These are phyloP conservation scores for Brachionus rotundiformis DNA, from an alignment of 1,140 invertebrate genomes.

Conservation along the genomic window DNA sequence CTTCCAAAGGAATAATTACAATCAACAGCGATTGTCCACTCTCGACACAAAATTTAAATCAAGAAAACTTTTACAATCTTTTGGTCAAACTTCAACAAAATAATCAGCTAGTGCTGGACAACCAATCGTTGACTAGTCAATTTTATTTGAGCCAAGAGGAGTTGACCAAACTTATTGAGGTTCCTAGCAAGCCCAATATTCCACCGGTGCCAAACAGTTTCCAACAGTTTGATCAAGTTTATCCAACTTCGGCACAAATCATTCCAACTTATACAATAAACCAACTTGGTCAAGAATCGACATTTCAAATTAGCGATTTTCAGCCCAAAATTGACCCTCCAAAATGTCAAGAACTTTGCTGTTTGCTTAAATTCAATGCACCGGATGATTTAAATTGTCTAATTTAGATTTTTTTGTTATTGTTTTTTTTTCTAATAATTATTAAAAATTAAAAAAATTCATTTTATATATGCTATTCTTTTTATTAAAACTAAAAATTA, in stretches of 20 bases:
- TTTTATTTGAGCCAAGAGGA: conserved; percentile 38
- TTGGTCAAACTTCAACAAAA: conserved; percentile 27
- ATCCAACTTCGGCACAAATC: neutral
- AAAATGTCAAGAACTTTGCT: conserved; percentile 44
- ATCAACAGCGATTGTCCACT: neutral
- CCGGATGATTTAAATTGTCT: neutral
- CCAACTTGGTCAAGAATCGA: neutral
- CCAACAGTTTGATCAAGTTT: neutral
- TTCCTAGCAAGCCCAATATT: neutral
- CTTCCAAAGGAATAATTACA: conserved; percentile 15
- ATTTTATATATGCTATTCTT: neutral
- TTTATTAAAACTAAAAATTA: neutral
- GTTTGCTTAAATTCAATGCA: conserved; percentile 13
- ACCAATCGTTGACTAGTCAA: conserved; percentile 26
- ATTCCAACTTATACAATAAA: neutral
- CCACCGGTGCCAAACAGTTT: neutral
- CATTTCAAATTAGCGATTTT: neutral
- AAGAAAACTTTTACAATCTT: conserved; percentile 41
- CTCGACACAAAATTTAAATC: conserved; percentile 26
- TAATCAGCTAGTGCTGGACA: conserved; percentile 10
- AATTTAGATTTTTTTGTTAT: neutral
- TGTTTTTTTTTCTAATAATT: neutral
- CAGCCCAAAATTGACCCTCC: neutral
- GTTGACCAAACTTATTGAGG: neutral
- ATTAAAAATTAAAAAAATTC: conserved; percentile 26